Evolutionary conservation across 2,797 vertebrate species (phyloP).

Genomic region (Trachops cirrhosus): DNA sequence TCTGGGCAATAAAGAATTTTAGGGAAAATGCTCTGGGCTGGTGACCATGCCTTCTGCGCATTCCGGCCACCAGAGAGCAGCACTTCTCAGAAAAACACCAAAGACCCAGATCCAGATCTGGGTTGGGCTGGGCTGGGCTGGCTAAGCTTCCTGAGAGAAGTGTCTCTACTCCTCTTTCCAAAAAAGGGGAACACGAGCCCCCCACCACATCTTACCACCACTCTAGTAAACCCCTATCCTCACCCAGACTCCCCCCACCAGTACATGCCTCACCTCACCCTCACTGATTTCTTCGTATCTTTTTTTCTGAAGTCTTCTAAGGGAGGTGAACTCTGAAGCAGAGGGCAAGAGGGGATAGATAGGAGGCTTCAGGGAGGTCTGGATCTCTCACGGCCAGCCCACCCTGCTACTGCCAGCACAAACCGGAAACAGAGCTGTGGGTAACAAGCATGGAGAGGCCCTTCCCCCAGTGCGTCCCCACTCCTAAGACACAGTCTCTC

Average conservation of each 20-base stretch:
- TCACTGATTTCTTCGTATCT: neutral
- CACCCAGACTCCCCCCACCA: neutral
- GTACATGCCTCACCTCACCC: too few species aligned
- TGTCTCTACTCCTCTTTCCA: neutral
- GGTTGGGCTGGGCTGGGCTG: neutral
- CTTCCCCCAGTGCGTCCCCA: neutral
- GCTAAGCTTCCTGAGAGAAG: neutral
- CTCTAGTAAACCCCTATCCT: neutral
- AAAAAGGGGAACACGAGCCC: neutral
- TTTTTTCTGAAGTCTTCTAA: neutral
- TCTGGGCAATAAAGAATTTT: neutral
- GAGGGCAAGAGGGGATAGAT: neutral
- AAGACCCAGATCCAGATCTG: neutral
- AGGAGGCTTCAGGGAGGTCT: neutral
- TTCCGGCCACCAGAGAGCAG: slow-evolving; percentile 14
- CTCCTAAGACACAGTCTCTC: neutral
- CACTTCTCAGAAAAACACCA: neutral
- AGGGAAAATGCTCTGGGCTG: neutral
- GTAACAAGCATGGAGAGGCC: neutral
- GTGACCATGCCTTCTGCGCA: neutral
- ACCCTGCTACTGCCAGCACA: neutral
- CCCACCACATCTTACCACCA: neutral
- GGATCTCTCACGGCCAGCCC: neutral
- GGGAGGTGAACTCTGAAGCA: neutral
- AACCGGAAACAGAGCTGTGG: neutral